Evolutionary conservation across 2,797 vertebrate species (phyloP), one percentile per base, ranked within the genome.

Genomic region (Halcyon leucocephala): DNA sequence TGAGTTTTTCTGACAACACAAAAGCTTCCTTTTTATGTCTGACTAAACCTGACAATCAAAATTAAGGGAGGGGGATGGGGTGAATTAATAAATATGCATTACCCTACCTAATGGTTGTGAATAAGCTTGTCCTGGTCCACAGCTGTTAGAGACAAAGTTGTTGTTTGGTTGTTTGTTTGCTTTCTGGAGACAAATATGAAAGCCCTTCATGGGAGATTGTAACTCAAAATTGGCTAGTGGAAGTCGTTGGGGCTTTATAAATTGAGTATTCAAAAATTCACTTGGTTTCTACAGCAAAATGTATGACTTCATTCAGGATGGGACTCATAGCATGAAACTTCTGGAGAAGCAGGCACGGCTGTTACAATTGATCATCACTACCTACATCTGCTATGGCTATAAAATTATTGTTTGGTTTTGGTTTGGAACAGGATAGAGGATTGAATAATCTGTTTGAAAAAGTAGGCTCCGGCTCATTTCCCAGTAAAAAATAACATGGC

Each of bases 21-120:
- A 95, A 97, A 92, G 85, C 71, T 83, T 92, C 21, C 25, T 58
- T 95, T 88, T 95, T 89, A 87, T 83, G 83, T 89, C 81, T 80
- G 66, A 93, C 73, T 94, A 79, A 96, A 89, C 39, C 44, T 89
- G 94, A 81, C 93, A 94, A 71, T 93, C 83, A 79, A 93, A 95
- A 89, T 74, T 37, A 90, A 73, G 65, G 62, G 69, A 79, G 42
- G 31, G 65, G 37, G 67, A 29, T 1, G 1, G 37, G 37, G 24
- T 48, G 51, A 80, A 77, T 58, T 48, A 89, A 95, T 72, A 91
- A 78, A 87, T 66, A 71, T 55, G 62, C 42, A n/a, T 80, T 76
- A 80, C 18, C 51, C 25, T 93, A 31, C 35, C 55, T 89, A 76
- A 84, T 42, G 76, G 28, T 22, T 76, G 61, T 82, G 70, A 90